A percentile compares a stretch with the other conserved stretches of the same genome.
These are phyloP conservation scores for Bos javanicus DNA, from an alignment of 2,113 vertebrate species.

Conservation along the genomic window DNA sequence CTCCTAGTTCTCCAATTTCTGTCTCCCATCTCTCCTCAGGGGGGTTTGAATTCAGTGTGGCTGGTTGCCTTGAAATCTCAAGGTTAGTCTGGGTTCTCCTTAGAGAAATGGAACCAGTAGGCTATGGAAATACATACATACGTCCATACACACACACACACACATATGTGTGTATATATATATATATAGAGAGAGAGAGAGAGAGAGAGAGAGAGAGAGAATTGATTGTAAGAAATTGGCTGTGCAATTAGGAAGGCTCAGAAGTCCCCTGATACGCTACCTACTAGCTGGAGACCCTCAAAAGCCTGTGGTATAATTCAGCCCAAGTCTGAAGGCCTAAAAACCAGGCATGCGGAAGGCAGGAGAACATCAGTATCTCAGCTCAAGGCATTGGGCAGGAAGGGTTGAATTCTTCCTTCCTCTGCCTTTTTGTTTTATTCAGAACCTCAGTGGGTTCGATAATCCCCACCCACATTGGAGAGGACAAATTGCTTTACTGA, in stretches of 20 bases:
- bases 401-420: not conserved
- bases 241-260: not conserved
- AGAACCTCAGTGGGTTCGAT: not conserved
- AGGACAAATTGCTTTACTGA: not conserved
- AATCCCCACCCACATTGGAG: not conserved
- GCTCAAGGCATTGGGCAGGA: not conserved
- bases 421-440: not conserved
- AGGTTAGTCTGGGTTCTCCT: not conserved
- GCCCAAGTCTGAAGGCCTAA: not conserved
- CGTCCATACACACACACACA: accelerated
- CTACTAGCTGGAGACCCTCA: not conserved
- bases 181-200: accelerated
- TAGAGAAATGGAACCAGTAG: not conserved
- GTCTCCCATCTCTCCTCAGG: not conserved
- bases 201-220: not conserved
- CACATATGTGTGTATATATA: no score
- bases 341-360: not conserved
- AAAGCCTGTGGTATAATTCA: not conserved
- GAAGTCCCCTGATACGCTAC: not conserved
- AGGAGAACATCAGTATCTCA: not conserved
- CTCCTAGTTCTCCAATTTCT: not conserved
- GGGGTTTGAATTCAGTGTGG: not conserved
- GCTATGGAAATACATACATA: not conserved
- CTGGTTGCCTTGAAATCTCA: not conserved
- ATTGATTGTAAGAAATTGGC: not conserved